These are phyloP conservation scores for Aphrocallistes beatrix DNA, from an alignment of 37 sponge, comb jelly and placozoan species.

Conservation along the genomic window DNA sequence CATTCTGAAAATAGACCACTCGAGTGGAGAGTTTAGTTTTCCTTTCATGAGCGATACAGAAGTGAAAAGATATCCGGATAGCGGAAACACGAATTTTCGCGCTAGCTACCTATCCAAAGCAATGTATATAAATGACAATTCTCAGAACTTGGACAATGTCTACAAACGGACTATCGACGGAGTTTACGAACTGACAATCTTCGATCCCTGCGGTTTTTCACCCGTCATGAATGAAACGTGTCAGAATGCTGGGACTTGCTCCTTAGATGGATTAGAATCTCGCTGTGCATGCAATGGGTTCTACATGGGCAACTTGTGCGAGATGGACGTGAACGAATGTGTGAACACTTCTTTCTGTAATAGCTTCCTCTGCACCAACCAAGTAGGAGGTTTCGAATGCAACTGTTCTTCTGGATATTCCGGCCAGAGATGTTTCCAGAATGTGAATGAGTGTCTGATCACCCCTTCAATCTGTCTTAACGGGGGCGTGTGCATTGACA, in stretches of 20 bases:
- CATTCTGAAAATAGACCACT: background rate
- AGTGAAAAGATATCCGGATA: background rate
- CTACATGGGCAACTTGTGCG: constrained; percentile 17
- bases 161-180: background rate
- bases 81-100: background rate
- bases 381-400: constrained; percentile 22
- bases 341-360: background rate
- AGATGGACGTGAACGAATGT: constrained; percentile 27
- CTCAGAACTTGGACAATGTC: background rate
- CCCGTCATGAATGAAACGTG: background rate
- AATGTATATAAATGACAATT: background rate
- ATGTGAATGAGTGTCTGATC: background rate
- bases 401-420: constrained; percentile 19
- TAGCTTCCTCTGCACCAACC: background rate
- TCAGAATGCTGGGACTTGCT: background rate
- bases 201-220: background rate
- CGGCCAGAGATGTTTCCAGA: background rate
- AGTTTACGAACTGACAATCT: background rate
- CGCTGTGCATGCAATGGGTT: background rate
- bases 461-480: constrained; percentile 9
- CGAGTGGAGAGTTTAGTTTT: background rate
- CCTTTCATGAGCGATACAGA: background rate
- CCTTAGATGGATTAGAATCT: background rate
- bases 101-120: background rate
- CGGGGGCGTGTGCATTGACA: constrained; percentile 16